Percentiles rank a stretch among this genome's conserved stretches.
These are phyloP conservation scores for Trilocha varians DNA, from an alignment of 2,888 invertebrate species.

Conservation along the genomic window DNA sequence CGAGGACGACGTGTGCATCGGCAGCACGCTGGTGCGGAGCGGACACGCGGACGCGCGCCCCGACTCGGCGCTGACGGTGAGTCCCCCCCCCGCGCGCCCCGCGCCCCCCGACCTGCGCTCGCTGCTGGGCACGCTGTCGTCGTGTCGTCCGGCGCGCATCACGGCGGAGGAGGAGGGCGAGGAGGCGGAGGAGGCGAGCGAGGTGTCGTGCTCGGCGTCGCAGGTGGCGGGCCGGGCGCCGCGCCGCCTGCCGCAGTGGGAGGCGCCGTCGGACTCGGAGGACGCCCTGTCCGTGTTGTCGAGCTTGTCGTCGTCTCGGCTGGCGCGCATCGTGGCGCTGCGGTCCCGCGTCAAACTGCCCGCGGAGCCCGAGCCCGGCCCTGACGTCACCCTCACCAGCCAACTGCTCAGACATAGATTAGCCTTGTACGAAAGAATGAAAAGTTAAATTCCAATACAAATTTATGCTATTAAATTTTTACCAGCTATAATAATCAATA, in stretches of 20 bases:
- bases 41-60: conserved; percentile 56
- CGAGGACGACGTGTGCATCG: conserved; percentile 60
- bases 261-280: conserved; percentile 15
- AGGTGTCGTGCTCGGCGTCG: conserved; percentile 41
- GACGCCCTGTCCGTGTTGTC: no score
- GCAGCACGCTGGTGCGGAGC: conserved; percentile 55
- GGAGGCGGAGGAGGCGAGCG: conserved; percentile 18
- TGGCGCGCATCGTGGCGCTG: conserved; percentile 3
- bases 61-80: conserved; percentile 39
- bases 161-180: conserved; percentile 7
- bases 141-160: conserved; percentile 3
- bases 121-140: conserved; percentile 7
- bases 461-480: no score
- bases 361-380: neutral
- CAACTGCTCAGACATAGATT: neutral
- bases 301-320: conserved; percentile 11
- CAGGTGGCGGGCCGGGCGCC: conserved; percentile 26
- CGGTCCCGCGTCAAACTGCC: neutral
- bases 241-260: conserved; percentile 33
- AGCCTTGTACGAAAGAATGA: neutral
- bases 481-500: no score
- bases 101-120: conserved; percentile 13
- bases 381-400: conserved; percentile 2
- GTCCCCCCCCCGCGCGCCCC: conserved; percentile 19
- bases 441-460: neutral